Base-by-base conservation (phyloP, 2,113 vertebrate genomes). In the Nyctibius bracteatus region DNA sequence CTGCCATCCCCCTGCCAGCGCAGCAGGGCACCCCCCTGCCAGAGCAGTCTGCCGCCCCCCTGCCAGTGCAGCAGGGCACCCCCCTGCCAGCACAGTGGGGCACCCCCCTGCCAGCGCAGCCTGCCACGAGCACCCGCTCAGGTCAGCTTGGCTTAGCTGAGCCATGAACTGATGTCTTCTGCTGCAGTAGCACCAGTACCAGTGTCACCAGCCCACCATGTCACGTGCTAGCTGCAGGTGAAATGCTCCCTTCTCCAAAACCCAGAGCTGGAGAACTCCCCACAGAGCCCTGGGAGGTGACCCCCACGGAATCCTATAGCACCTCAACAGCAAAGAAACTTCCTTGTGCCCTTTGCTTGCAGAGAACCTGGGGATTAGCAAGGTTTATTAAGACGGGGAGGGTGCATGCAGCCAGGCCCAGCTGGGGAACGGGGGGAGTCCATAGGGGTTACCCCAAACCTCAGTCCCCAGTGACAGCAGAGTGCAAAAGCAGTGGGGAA, bases 141-240 rank as follows among this genome's bases (percentile, higher is more conserved):
- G 52, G 20, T 13, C 30, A 61, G n/a, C 21, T 24, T 9, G 43
- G 18, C 30, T 47, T 46, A 65, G 68, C 79, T 28, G 13, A 37
- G 57, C 49, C n/a, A 4, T 1, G 2, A 22, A 25, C 35, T 1
- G 7, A 7, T 1, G 0, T 30, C 46, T 52, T 28, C 23, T 23
- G 31, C 80, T 24, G 12, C 61, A 37, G 24, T 2, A 7, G 30
- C 39, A 24, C 47, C 55, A 30, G 31, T 1, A 37, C 15, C 1
- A 1, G 20, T 19, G 70, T 31, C 66, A 14, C 19, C 3, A 16
- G 41, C 35, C 37, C 49, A 43, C 25, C 43, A 15, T 0, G 0
- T 8, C 8, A 1, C 2, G 39, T 4, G 28, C 7, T 20, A 37
- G 25, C 39, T 21, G n/a, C 61, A 57, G 31, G 33, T 43, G 37